Evolutionary conservation across 2,113 vertebrate species (phyloP).

Genomic region (Cochlearius cochlearius): DNA sequence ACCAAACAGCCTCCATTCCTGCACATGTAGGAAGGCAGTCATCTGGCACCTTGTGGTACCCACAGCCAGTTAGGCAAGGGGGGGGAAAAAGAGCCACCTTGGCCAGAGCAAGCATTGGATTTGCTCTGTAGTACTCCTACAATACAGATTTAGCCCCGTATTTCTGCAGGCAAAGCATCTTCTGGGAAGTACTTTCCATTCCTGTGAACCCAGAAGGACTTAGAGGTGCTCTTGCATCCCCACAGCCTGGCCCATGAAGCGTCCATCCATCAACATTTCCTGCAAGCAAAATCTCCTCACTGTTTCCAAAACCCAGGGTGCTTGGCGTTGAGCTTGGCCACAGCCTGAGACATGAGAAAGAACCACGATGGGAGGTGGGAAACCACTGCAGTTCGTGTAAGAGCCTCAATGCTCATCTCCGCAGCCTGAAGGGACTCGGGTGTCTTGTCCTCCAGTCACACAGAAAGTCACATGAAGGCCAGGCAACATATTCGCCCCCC

Average conservation of each 20-base stretch:
- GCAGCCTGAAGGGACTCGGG: too few species aligned
- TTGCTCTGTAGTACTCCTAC: not conserved
- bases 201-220: not conserved
- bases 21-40: not conserved
- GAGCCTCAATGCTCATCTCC: not conserved
- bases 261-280: not conserved
- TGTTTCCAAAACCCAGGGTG: not conserved
- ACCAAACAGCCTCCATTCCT: not conserved
- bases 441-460: not conserved
- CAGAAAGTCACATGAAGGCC: not conserved
- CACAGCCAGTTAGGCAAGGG: not conserved
- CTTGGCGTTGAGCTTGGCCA: not conserved
- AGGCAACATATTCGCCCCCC: not conserved
- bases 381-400: not conserved
- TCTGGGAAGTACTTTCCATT: not conserved
- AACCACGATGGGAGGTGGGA: rapidly evolving
- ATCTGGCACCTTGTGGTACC: not conserved
- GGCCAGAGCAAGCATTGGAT: not conserved
- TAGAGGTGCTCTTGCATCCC: not conserved
- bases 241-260: not conserved
- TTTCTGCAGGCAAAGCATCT: not conserved
- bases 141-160: not conserved
- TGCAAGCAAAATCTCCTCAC: not conserved
- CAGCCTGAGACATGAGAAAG: not conserved
- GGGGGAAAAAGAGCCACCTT: not conserved